These are phyloP conservation scores for Ctenicera cuprea DNA, from an alignment of 2,888 invertebrate genomes.

Conservation along the genomic window DNA sequence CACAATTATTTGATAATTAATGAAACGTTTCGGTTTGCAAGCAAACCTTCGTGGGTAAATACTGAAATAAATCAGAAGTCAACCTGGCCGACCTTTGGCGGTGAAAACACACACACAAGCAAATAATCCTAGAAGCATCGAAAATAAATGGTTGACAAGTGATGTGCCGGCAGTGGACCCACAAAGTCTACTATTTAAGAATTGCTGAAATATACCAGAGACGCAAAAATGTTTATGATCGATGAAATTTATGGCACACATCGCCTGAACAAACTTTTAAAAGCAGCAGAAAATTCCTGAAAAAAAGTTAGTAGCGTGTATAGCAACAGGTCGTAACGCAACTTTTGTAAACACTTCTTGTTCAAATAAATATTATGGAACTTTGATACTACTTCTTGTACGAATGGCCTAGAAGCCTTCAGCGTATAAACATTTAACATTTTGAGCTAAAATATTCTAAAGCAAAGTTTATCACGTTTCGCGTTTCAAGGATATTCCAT, in stretches of 20 bases:
- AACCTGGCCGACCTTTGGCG: conserved; percentile 30
- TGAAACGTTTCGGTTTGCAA: conserved; percentile 15
- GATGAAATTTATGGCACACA: not conserved
- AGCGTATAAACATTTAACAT: not conserved
- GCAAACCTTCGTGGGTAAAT: conserved; percentile 26
- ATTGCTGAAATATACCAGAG: conserved; percentile 4
- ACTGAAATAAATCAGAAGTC: conserved; percentile 24
- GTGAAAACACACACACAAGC: conserved; percentile 7
- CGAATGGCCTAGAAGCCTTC: conserved; percentile 6
- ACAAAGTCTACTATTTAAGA: conserved; percentile 15
- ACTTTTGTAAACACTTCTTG: conserved; percentile 9
- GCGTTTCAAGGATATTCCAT: no score
- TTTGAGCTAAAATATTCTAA: no score
- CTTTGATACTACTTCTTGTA: conserved; percentile 15
- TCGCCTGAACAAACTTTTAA: conserved; percentile 22
- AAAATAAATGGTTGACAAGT: conserved; percentile 7
- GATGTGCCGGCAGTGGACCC: conserved; percentile 30
- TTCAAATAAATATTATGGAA: conserved; percentile 19
- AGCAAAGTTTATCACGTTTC: no score
- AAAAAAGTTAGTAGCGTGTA: not conserved
- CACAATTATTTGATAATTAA: conserved; percentile 21
- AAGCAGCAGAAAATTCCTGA: conserved; percentile 3
- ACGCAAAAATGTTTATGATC: conserved; percentile 11
- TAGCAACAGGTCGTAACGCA: conserved; percentile 22
- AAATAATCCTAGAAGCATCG: conserved; percentile 18